Conservation (phyloP, 2,113 vertebrate species). For the Lampris megalopsis region DNA sequence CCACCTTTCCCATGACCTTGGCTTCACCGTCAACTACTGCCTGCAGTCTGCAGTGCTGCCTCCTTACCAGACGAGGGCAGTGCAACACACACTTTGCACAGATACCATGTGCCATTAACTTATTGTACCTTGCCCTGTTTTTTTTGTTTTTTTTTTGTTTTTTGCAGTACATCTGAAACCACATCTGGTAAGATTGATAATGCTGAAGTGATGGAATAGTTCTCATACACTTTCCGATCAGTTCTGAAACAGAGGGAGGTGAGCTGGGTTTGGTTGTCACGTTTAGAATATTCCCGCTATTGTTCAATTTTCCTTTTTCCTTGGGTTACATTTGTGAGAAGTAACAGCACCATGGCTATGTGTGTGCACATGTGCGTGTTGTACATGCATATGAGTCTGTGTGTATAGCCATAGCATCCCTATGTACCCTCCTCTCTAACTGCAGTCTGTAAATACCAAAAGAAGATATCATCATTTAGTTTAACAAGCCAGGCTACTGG, state of each 20-base stretch:
- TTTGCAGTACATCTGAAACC: not conserved
- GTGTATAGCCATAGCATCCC: not conserved
- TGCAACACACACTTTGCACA: conserved; percentile 35
- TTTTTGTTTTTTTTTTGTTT: too few species aligned
- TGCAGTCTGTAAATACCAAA: not conserved
- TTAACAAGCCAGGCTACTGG: not conserved
- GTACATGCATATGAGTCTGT: conserved; percentile 3
- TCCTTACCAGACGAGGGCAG: conserved; percentile 63
- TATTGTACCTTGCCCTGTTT: not conserved
- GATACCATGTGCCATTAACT: conserved; percentile 1
- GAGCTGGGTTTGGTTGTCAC: not conserved
- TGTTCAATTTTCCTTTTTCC: not conserved
- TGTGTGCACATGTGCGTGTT: conserved; percentile 13
- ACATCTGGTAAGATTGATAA: conserved; percentile 30
- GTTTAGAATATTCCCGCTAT: not conserved
- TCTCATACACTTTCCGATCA: not conserved
- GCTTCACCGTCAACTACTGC: conserved; percentile 42
- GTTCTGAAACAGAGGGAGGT: not conserved
- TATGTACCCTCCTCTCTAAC: conserved; percentile 3
- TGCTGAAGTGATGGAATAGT: conserved; percentile 18
- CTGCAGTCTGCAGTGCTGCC: conserved; percentile 47
- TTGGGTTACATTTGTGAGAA: not conserved
- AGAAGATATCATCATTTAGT: conserved; percentile 1
- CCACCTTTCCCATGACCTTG: conserved; percentile 63
- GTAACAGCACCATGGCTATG: not conserved